These are phyloP conservation scores for Eugnorisma glareosa DNA, from an alignment of 2,888 invertebrate genomes.

Conservation along the genomic window DNA sequence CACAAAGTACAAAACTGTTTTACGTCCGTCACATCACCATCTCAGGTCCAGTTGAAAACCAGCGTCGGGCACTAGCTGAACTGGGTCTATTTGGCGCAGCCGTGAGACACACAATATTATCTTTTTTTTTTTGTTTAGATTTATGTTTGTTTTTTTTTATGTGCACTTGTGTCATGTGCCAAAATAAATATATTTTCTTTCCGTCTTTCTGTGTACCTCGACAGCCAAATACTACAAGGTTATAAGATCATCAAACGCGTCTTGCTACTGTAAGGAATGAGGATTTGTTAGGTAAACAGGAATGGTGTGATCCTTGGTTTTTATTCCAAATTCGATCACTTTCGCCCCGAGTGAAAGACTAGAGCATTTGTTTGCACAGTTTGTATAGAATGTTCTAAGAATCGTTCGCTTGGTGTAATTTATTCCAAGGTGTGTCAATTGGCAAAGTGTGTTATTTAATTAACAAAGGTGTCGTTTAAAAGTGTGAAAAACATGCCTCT, in stretches of 20 bases:
- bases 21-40: too few species aligned
- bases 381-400: neutral
- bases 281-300: neutral
- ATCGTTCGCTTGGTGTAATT: neutral
- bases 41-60: too few species aligned
- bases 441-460: neutral
- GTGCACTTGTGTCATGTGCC: too few species aligned
- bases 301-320: neutral
- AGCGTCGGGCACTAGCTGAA: too few species aligned
- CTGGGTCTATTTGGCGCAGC: too few species aligned
- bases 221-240: neutral
- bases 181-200: too few species aligned
- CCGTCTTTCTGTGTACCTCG: too few species aligned
- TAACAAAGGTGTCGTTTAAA: neutral
- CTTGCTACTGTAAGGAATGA: neutral
- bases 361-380: neutral
- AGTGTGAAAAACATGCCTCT: constrained; percentile 1
- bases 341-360: neutral
- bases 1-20: too few species aligned
- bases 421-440: neutral
- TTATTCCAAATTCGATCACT: neutral
- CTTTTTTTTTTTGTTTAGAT: too few species aligned
- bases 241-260: neutral
- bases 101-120: too few species aligned
- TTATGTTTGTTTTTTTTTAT: too few species aligned